Conservation (phyloP, 2,888 invertebrate species). For the Temnothorax unifasciatus region DNA sequence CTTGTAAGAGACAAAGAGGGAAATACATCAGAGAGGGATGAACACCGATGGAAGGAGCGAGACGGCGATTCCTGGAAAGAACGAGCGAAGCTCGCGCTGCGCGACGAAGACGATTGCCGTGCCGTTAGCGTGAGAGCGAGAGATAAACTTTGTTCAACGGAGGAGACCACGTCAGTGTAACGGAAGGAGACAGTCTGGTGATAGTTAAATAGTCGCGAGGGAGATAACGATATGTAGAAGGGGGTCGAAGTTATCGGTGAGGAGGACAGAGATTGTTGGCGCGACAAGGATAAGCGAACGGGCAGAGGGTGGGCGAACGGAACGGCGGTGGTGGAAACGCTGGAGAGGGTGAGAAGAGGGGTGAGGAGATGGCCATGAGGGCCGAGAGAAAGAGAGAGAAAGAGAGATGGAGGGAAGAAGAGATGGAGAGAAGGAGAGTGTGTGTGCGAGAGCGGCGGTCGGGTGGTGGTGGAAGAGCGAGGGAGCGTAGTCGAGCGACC, state of each 20-base stretch:
- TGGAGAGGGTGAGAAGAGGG: conserved; percentile 39
- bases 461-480: conserved; percentile 81
- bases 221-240: conserved; percentile 9
- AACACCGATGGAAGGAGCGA: conserved; percentile 17
- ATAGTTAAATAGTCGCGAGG: conserved; percentile 14
- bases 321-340: conserved; percentile 19
- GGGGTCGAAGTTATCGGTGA: conserved; percentile 1
- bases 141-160: background rate
- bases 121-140: conserved; percentile 17
- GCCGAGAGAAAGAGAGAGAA: conserved; percentile 25
- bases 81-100: conserved; percentile 25
- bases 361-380: conserved; percentile 18
- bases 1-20: conserved; percentile 21
- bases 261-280: background rate
- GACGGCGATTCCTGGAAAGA: conserved; percentile 37
- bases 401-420: background rate
- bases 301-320: conserved; percentile 28
- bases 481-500: conserved; percentile 85
- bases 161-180: conserved; percentile 30
- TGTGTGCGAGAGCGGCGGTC: conserved; percentile 54
- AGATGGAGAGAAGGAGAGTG: conserved; percentile 27
- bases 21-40: background rate
- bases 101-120: conserved; percentile 5
- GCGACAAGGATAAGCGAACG: conserved; percentile 35
- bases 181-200: conserved; percentile 20